Conservation (phyloP, 1,140 invertebrate genomes). For the Teleogryllus occipitalis region DNA sequence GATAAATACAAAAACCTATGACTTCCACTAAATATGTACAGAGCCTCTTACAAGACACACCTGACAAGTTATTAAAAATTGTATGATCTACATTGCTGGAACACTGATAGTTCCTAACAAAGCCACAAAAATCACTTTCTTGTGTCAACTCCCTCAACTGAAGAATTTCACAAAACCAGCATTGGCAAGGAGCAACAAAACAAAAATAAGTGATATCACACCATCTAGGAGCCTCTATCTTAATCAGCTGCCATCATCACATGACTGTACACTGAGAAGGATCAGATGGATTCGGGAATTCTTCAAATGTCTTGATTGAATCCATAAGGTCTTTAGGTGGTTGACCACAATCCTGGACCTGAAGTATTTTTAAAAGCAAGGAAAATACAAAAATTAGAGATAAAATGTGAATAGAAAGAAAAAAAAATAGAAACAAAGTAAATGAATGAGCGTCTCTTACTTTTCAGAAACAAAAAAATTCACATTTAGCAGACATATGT, state of each 20-base stretch:
- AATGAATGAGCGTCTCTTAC: too few relatives aligned
- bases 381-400: neutral
- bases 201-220: too few relatives aligned
- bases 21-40: neutral
- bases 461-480: too few relatives aligned
- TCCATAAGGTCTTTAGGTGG: constrained; percentile 73
- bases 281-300: constrained; percentile 14
- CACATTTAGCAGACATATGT: too few relatives aligned
- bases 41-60: neutral
- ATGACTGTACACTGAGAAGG: constrained; percentile 21
- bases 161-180: neutral
- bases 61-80: neutral
- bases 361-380: constrained; percentile 25
- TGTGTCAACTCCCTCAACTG: neutral
- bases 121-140: neutral
- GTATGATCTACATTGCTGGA: neutral
- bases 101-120: neutral
- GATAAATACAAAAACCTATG: neutral
- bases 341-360: constrained; percentile 77
- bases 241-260: constrained; percentile 8
- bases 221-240: too few relatives aligned
- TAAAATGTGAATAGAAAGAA: neutral
- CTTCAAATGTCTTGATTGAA: constrained; percentile 19
- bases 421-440: too few relatives aligned
- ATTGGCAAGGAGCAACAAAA: neutral